Conservation (phyloP, 2,888 invertebrate genomes). For the Caenorhabditis virilis region DNA sequence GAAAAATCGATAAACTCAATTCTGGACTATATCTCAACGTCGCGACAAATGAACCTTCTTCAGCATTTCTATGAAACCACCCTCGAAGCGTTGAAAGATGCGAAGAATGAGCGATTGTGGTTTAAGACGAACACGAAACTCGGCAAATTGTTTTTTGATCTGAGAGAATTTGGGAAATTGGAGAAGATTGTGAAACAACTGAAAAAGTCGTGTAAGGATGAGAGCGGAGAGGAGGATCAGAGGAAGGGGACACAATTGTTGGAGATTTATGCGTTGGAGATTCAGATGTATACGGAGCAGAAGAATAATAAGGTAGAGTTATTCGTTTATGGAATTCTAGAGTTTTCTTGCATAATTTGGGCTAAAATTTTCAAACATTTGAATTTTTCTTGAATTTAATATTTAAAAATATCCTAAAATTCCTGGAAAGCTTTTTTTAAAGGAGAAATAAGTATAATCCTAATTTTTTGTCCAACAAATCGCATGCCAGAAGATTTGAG, state of each 20-base stretch:
- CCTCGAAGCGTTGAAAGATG: constrained; percentile 75
- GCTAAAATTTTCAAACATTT: no score
- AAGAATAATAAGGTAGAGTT: constrained; percentile 88
- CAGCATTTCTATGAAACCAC: constrained; percentile 95
- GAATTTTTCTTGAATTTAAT: no score
- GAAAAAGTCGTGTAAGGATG: constrained; percentile 82
- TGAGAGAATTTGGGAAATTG: constrained; percentile 89
- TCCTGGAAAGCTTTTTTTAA: no score
- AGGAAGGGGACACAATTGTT: constrained; percentile 83
- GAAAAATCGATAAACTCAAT: constrained; percentile 99
- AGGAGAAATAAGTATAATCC: no score
- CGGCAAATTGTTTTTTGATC: constrained; percentile 95
- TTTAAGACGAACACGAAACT: constrained; percentile 99
- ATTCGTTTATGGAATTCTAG: not conserved
- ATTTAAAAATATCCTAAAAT: no score
- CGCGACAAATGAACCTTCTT: constrained; percentile 93
- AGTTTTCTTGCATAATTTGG: constrained; percentile 2
- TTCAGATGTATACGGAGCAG: constrained; percentile 99
- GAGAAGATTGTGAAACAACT: constrained; percentile 95
- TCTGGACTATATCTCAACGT: constrained; percentile 97
- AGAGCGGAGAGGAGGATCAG: constrained; percentile 67
- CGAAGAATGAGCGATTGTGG: constrained; percentile 98
- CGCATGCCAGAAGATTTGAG: no score
- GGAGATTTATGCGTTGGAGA: constrained; percentile 97
- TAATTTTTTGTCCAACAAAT: no score